Conservation (phyloP, 23 tunicate species). For the Botrylloides violaceus region DNA sequence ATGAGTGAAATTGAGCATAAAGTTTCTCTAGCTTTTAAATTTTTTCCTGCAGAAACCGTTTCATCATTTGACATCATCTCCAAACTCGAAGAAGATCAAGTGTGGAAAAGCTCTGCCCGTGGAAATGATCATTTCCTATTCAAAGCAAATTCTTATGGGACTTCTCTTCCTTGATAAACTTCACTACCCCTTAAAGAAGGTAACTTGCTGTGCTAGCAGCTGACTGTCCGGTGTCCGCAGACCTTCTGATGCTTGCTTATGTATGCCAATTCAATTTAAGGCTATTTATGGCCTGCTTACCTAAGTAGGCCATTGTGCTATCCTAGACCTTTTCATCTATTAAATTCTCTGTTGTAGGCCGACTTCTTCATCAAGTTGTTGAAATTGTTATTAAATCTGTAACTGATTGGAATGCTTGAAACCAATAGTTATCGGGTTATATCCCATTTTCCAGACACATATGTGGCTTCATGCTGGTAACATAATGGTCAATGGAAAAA, state of each 20-base stretch:
- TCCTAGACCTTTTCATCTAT: no score
- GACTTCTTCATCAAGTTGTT: no score
- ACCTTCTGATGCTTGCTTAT: no score
- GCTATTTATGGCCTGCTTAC: no score
- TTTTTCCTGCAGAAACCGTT: slow-evolving; percentile 17
- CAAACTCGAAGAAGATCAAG: neutral
- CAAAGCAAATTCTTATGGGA: slow-evolving; percentile 19
- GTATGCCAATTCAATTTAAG: no score
- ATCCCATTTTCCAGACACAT: neutral
- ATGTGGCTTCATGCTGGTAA: slow-evolving; percentile 22
- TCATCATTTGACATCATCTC: slow-evolving; percentile 6
- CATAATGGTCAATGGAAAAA: neutral
- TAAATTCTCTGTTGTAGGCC: no score
- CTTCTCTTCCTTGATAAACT: slow-evolving; percentile 11
- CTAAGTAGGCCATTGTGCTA: no score
- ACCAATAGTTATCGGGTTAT: no score
- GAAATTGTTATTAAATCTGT: no score
- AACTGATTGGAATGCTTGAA: no score
- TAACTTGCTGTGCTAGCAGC: neutral
- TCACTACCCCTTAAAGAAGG: slow-evolving; percentile 16
- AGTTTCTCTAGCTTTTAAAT: neutral
- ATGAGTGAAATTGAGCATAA: neutral
- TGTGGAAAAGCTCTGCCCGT: slow-evolving; percentile 4
- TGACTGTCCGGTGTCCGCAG: no score
- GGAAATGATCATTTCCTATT: slow-evolving; percentile 9